Percentiles rank a stretch among this genome's conserved stretches.
phyloP scores from a whole-genome alignment of 2,113 vertebrate species.

The Oncorhynchus tshawytscha region DNA sequence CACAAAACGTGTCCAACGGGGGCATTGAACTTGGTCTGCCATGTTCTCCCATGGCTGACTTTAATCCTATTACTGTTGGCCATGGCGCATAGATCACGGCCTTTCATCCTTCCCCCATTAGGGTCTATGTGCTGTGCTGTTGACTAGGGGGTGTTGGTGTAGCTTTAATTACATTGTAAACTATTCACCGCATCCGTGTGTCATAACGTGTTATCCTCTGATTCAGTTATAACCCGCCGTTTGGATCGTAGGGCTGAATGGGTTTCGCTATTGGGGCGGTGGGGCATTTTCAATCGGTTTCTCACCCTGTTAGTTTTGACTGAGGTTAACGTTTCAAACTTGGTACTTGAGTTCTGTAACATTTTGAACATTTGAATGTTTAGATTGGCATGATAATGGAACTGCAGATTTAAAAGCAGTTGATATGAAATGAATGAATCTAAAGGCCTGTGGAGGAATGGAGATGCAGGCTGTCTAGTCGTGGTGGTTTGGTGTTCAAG shows the following conservation, averaged over 20 bases:
- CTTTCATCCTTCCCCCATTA: constrained; percentile 44
- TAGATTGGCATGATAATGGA: not conserved
- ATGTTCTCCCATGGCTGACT: constrained; percentile 52
- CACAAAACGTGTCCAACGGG: constrained; percentile 70
- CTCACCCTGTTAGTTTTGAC: too few relatives aligned
- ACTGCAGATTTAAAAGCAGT: too few relatives aligned
- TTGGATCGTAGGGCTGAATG: too few relatives aligned
- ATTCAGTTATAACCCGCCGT: constrained; percentile 36
- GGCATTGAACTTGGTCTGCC: constrained; percentile 63
- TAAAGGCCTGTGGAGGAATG: too few relatives aligned
- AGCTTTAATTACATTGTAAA: constrained; percentile 64
- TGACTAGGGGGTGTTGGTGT: constrained; percentile 27
- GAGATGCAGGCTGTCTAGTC: not conserved
- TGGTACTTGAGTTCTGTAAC: not conserved
- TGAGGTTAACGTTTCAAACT: too few relatives aligned
- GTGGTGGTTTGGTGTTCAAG: not conserved
- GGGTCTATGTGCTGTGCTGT: not conserved
- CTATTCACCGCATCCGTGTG: constrained; percentile 58
- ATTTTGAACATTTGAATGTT: not conserved
- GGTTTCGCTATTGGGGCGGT: too few relatives aligned
- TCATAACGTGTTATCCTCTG: constrained; percentile 70
- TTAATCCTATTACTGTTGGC: constrained; percentile 73
- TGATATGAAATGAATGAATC: too few relatives aligned
- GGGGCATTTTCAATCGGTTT: too few relatives aligned
- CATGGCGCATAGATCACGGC: constrained; percentile 36